Percentiles rank a stretch among this genome's conserved stretches.
Evolutionary conservation across 2,113 vertebrate species (phyloP).

Genomic region (Serilophus lunatus): DNA sequence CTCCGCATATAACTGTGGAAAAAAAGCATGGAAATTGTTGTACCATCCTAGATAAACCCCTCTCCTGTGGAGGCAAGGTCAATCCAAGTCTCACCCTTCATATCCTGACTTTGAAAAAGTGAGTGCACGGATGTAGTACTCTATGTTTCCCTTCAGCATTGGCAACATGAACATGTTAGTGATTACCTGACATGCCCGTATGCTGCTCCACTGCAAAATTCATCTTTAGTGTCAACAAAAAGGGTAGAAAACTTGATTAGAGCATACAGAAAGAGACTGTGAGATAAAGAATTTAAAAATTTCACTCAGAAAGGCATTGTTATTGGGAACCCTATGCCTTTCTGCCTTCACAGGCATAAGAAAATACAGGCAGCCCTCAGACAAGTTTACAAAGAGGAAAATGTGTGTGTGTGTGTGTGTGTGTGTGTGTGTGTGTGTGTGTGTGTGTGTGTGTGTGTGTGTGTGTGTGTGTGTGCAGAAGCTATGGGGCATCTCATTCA

Average conservation of each 20-base stretch:
- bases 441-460: too few relatives aligned
- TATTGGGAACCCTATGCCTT: not conserved
- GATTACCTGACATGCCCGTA: not conserved
- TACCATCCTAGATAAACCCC: not conserved
- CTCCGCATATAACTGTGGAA: not conserved
- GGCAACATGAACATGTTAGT: fast-evolving
- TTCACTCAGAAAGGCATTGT: not conserved
- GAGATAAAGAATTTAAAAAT: not conserved
- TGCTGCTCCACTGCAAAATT: not conserved
- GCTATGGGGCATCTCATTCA: not conserved
- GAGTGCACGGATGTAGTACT: not conserved
- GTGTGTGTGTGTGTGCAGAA: not conserved
- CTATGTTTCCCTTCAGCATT: not conserved
- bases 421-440: too few relatives aligned
- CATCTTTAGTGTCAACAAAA: not conserved
- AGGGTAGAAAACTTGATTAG: not conserved
- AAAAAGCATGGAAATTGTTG: not conserved
- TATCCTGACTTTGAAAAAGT: not conserved
- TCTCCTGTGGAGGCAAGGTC: not conserved
- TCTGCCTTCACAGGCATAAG: not conserved
- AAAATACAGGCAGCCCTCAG: not conserved
- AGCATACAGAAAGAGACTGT: not conserved
- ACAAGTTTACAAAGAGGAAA: not conserved
- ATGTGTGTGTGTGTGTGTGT: not conserved
- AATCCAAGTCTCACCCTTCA: not conserved